Conservation (phyloP, 2,113 vertebrate genomes). For the Thamnaconus septentrionalis region DNA sequence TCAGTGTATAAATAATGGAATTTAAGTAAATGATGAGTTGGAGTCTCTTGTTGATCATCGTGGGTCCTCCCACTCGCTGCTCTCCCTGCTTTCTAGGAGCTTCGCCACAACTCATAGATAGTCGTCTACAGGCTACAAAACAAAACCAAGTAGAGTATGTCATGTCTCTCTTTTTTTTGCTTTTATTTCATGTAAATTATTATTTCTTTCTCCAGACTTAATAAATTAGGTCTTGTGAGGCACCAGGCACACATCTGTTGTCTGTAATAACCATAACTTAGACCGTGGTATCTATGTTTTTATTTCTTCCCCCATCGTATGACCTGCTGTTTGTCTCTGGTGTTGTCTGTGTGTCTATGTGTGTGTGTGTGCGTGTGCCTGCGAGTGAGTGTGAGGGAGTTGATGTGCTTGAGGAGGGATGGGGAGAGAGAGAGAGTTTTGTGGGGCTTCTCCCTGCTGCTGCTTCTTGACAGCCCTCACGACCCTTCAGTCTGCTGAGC, state of each 20-base stretch:
- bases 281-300: conserved; percentile 45
- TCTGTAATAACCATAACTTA: conserved; percentile 62
- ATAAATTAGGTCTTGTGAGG: conserved; percentile 49
- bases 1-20: conserved; percentile 25
- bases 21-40: conserved; percentile 29
- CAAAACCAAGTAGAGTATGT: conserved; percentile 53
- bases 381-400: not conserved
- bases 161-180: conserved; percentile 44
- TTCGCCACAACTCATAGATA: conserved; percentile 52
- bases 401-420: not conserved
- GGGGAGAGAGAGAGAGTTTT: conserved; percentile 21
- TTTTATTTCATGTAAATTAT: conserved; percentile 64
- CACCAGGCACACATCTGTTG: conserved; percentile 51
- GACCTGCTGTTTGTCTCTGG: conserved; percentile 37
- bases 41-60: conserved; percentile 19
- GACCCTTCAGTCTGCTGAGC: conserved; percentile 27
- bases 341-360: conserved; percentile 12
- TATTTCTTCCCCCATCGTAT: conserved; percentile 44
- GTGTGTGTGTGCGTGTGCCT: not conserved
- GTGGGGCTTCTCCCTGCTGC: conserved; percentile 50
- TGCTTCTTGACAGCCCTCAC: conserved; percentile 52
- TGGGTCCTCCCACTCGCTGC: conserved; percentile 41
- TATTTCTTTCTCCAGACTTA: conserved; percentile 50
- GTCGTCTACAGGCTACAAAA: conserved; percentile 53
- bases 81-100: conserved; percentile 45